These are phyloP conservation scores for Trogon melanurus DNA, from an alignment of 2,113 vertebrate species.

Conservation along the genomic window DNA sequence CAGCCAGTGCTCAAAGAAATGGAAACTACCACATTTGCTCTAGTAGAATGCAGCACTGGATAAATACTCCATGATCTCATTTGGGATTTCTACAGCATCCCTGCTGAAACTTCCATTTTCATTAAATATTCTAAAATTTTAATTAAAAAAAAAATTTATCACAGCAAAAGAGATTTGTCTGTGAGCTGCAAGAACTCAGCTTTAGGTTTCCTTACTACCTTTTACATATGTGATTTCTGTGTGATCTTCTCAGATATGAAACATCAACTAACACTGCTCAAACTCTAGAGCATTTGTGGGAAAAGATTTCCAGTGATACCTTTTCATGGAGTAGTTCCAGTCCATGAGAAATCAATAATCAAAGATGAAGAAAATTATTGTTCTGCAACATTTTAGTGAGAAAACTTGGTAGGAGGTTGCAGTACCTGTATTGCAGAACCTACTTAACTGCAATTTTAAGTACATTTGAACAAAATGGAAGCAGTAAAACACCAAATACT, in stretches of 20 bases:
- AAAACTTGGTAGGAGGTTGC: not conserved
- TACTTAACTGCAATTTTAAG: not conserved
- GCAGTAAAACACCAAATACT: not conserved
- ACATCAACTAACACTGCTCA: not conserved
- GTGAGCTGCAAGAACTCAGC: not conserved
- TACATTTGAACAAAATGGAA: not conserved
- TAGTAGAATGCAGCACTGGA: not conserved
- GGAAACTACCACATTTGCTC: not conserved
- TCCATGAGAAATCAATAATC: not conserved
- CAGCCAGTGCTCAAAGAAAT: not conserved
- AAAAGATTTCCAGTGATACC: not conserved
- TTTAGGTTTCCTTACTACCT: not conserved
- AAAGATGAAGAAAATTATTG: not conserved
- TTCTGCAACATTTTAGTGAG: not conserved
- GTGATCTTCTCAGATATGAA: not conserved
- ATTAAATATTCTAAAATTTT: not conserved
- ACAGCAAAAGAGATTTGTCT: not conserved
- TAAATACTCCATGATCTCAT: not conserved
- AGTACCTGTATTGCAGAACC: not conserved
- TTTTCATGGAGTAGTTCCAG: not conserved
- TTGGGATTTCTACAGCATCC: not conserved
- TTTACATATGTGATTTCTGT: not conserved
- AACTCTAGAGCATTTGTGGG: not conserved
- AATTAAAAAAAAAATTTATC: not conserved
- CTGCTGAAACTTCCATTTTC: not conserved